Evolutionary conservation across 2,888 invertebrate species (phyloP).

Genomic region (Diaperis boleti): DNA sequence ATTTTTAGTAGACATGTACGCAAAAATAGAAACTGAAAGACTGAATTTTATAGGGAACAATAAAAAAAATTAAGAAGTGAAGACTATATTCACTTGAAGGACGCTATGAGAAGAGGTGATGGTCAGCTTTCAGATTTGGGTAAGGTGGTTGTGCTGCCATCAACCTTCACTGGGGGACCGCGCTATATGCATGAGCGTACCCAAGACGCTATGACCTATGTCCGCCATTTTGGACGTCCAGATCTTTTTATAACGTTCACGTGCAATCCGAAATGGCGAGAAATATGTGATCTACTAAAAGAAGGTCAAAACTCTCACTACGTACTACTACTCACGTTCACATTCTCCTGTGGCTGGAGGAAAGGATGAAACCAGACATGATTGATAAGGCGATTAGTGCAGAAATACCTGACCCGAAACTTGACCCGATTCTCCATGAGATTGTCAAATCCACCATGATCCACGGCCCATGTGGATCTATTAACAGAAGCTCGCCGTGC

Average conservation of each 20-base stretch:
- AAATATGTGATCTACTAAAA: constrained; percentile 37
- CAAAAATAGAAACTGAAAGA: too few species aligned
- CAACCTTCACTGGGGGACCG: constrained; percentile 1
- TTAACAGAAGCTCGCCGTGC: not conserved
- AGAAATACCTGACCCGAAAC: too few species aligned
- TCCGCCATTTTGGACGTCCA: constrained; percentile 20
- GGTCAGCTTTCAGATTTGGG: not conserved
- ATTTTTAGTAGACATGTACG: too few species aligned
- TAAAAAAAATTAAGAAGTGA: not conserved
- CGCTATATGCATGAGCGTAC: not conserved
- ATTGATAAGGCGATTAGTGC: too few species aligned
- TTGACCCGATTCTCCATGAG: too few species aligned
- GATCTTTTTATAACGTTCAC: constrained; percentile 46
- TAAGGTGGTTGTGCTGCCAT: constrained; percentile 23
- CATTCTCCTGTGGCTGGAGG: constrained; percentile 15
- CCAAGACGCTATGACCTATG: not conserved
- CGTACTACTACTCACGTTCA: constrained; percentile 41
- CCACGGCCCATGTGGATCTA: not conserved
- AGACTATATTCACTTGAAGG: not conserved
- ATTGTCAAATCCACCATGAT: too few species aligned
- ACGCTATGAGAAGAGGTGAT: not conserved
- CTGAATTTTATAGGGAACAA: not conserved
- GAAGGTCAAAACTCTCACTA: constrained; percentile 16
- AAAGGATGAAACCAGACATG: constrained; percentile 1
- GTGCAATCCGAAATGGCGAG: constrained; percentile 44